Base-by-base conservation (phyloP, 2,113 vertebrate species). In the Psilopogon haemacephalus region DNA sequence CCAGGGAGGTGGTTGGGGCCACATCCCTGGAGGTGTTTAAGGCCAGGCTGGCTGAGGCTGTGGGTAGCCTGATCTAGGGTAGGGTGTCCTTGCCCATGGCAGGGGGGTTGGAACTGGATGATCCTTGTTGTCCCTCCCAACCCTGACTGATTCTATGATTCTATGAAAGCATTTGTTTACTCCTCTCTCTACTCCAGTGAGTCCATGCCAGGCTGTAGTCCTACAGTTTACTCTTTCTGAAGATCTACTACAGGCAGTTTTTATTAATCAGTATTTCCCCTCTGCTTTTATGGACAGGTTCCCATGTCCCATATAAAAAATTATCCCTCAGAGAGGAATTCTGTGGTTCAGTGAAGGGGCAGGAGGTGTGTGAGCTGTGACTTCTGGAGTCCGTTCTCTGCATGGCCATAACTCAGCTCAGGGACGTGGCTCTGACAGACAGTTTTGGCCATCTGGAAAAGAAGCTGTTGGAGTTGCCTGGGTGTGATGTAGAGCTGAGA, bases 321-420 rank as follows among this genome's bases (percentile, higher is more conserved):
- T 18, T 11, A 46, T n/a, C 48, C 32, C 35, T 48, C 24, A 6
- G 50, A 46, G 70, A 50, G 50, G n/a, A 21, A 37, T 14, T 28
- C 5, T 20, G 28, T 28, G 18, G 10, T 65, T 72, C 20, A 35
- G n/a, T 7, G 32, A 11, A 35, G 21, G 27, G 32, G 19, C 8
- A n/a, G 46, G 20, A 13, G 7, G 7, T 5, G 30, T 58, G 46
- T 6, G 35, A 83, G 33, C 64, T 63, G 72, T 56, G 32, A 19
- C 73, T 65, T 20, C 20, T 20, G 30, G 20, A 52, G 32, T n/a
- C 42, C 1, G 1, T 44, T 77, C 73, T 27, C 15, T 32, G 33
- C 0, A 2, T 8, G 23, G 30, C 30, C 0, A 1, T 32, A 30
- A 28, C 72, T 56, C 23, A 8, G 35, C 3, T 1, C 7, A 9